Percentiles rank a stretch among this genome's conserved stretches.
These are phyloP conservation scores for Coecobrya sp. DNA, from an alignment of 2,888 invertebrate genomes.

Conservation along the genomic window DNA sequence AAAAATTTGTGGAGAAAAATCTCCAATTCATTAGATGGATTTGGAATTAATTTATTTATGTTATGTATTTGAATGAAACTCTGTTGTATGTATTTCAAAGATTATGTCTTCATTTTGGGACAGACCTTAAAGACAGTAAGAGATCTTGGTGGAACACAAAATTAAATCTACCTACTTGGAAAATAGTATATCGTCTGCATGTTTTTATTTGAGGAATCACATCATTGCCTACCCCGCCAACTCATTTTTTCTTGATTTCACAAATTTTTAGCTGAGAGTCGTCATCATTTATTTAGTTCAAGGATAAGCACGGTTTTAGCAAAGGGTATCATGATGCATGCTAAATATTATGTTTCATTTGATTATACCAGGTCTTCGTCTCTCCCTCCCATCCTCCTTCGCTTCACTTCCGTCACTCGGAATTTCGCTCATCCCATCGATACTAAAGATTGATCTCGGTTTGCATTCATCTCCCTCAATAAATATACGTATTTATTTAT, in stretches of 20 bases:
- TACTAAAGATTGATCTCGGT: background rate
- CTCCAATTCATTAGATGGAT: no score
- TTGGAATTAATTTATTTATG: no score
- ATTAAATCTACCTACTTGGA: background rate
- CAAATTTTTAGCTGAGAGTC: slow-evolving; percentile 10
- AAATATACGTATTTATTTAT: slow-evolving; percentile 25
- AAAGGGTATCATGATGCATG: background rate
- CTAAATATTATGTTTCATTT: background rate
- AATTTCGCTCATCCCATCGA: slow-evolving; percentile 12
- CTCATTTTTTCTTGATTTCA: slow-evolving; percentile 42
- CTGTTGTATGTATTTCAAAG: no score
- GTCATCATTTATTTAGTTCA: slow-evolving; percentile 56
- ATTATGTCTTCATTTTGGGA: no score
- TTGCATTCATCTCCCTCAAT: background rate
- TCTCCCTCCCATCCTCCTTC: background rate
- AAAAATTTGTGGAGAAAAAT: no score
- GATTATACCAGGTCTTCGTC: background rate
- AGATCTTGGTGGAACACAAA: slow-evolving; percentile 1
- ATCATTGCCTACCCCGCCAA: slow-evolving; percentile 26
- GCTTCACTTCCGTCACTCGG: background rate
- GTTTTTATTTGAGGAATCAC: slow-evolving; percentile 29
- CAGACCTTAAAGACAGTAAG: no score
- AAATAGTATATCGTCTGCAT: slow-evolving; percentile 5
- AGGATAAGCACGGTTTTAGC: slow-evolving; percentile 33
- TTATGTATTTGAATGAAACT: no score